Evolutionary conservation across 2,888 invertebrate species (phyloP).

Genomic region (Latrodectus elegans): DNA sequence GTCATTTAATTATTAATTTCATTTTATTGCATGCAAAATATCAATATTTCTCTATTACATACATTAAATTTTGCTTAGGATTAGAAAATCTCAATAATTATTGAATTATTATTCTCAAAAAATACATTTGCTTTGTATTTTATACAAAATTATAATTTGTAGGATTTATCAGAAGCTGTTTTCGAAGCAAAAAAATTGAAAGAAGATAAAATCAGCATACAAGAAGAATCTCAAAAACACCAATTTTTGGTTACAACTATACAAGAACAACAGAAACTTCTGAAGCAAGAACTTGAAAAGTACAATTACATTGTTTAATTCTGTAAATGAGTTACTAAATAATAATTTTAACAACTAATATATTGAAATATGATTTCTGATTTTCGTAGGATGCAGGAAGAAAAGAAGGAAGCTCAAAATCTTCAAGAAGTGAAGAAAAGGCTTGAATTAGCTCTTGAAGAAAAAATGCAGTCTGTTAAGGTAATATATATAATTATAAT

Average conservation of each 20-base stretch:
- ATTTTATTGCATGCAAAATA: too few relatives aligned
- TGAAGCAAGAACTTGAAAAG: constrained; percentile 34
- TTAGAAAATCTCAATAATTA: not conserved
- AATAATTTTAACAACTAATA: not conserved
- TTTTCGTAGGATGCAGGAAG: constrained; percentile 28
- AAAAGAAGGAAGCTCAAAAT: constrained; percentile 3
- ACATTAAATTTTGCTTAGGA: not conserved
- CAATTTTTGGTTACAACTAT: constrained; percentile 1
- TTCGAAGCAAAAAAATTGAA: not conserved
- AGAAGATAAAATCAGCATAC: not conserved
- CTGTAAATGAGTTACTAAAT: not conserved
- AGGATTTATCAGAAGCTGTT: constrained; percentile 17
- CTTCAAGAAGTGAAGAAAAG: constrained; percentile 13
- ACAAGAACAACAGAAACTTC: constrained; percentile 13
- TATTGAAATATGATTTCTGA: not conserved
- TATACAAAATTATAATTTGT: not conserved
- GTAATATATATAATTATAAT: not conserved
- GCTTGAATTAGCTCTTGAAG: not conserved
- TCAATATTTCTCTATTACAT: too few relatives aligned
- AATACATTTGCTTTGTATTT: not conserved
- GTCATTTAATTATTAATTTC: not conserved
- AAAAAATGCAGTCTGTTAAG: constrained; percentile 15
- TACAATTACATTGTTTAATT: not conserved
- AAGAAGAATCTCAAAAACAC: constrained; percentile 6
- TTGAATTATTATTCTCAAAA: not conserved